These are phyloP conservation scores for Scophthalmus maximus DNA, from an alignment of 2,113 vertebrate genomes.

Conservation along the genomic window DNA sequence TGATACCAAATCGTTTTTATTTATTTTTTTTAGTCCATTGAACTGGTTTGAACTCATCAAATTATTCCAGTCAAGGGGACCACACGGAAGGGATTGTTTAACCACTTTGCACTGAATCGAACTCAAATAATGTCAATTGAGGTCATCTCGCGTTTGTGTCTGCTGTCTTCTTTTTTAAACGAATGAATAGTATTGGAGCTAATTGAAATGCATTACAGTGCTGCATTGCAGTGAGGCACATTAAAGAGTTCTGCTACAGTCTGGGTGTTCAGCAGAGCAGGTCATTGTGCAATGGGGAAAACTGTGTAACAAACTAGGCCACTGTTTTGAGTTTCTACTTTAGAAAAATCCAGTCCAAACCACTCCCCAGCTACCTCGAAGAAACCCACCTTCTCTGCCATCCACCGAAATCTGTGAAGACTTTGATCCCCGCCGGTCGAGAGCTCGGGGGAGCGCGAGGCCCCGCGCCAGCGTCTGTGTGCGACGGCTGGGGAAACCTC, in stretches of 20 bases:
- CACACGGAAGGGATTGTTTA: not conserved
- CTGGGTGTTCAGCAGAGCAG: no score
- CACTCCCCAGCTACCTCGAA: conserved; percentile 16
- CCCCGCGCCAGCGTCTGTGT: conserved; percentile 30
- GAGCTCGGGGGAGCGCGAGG: not conserved
- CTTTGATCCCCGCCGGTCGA: conserved; percentile 48
- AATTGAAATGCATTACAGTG: not conserved
- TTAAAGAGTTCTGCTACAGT: not conserved
- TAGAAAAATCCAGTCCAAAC: conserved; percentile 11
- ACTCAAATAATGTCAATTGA: not conserved
- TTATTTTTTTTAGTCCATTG: not conserved
- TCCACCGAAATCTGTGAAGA: not conserved
- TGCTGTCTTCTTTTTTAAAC: not conserved
- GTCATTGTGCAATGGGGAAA: not conserved
- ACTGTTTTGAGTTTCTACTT: not conserved
- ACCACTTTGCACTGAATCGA: not conserved
- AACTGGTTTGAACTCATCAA: conserved; percentile 14
- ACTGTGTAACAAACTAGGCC: not conserved
- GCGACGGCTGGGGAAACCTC: conserved; percentile 40
- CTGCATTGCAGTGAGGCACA: not conserved
- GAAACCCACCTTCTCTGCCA: conserved; percentile 7
- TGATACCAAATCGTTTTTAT: not conserved
- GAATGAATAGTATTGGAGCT: not conserved
- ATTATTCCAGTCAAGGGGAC: not conserved
- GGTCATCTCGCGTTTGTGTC: not conserved